Conservation (phyloP, 2,888 invertebrate species). For the Caradrina clavipalpis region DNA sequence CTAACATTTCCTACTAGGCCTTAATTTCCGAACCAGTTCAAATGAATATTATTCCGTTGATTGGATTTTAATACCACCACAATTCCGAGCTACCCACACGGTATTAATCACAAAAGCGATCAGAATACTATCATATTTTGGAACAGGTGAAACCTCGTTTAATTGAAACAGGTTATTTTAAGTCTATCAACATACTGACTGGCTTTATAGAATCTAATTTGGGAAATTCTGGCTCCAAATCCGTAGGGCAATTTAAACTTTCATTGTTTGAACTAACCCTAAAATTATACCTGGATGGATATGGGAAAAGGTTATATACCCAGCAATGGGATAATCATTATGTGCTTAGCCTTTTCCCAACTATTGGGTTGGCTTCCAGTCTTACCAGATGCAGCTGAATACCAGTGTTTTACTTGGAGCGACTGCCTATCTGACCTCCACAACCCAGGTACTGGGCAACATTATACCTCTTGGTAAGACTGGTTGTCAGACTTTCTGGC, state of each 20-base stretch:
- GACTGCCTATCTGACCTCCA: no score
- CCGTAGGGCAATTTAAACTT: not conserved
- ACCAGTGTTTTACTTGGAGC: no score
- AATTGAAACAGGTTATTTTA: slow-evolving; percentile 13
- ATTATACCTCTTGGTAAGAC: no score
- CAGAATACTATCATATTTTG: not conserved
- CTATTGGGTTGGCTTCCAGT: no score
- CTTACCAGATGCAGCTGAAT: no score
- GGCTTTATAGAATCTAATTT: slow-evolving; percentile 9
- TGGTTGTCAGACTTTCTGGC: no score
- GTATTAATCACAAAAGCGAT: slow-evolving; percentile 23
- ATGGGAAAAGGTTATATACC: no score
- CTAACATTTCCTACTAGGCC: not conserved
- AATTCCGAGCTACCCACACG: slow-evolving; percentile 3
- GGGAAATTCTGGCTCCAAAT: not conserved
- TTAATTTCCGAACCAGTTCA: slow-evolving; percentile 1
- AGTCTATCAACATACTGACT: not conserved
- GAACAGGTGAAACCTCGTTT: not conserved
- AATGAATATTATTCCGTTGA: slow-evolving; percentile 18
- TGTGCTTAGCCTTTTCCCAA: no score
- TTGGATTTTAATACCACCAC: slow-evolving; percentile 23
- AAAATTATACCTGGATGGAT: not conserved
- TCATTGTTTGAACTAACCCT: not conserved
- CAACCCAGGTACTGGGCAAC: no score
- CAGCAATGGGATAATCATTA: not conserved